phyloP scores from a whole-genome alignment of 2,888 invertebrate genomes.

The Drosophila sordidula region DNA sequence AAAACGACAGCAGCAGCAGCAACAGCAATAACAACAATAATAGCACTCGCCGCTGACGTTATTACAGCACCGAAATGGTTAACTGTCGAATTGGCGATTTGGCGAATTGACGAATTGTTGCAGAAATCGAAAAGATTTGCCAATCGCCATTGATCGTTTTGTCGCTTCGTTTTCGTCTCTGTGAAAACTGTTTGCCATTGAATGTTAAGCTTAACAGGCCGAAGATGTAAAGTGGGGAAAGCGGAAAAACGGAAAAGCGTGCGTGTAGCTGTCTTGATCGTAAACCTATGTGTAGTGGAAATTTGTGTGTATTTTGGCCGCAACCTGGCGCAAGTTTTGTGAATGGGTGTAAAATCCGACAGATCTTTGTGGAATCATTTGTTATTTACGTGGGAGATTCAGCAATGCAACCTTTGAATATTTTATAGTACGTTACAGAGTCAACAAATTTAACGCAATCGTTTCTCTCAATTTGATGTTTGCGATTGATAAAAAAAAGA shows the following conservation, averaged over 20 bases:
- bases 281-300: background rate
- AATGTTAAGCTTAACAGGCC: conserved; percentile 20
- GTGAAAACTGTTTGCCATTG: conserved; percentile 43
- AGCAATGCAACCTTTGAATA: background rate
- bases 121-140: conserved; percentile 44
- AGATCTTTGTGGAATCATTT: background rate
- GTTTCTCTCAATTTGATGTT: background rate
- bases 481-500: background rate
- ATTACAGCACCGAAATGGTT: conserved; percentile 40
- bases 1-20: conserved; percentile 36
- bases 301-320: background rate
- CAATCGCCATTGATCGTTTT: conserved; percentile 35
- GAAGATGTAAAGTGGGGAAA: conserved; percentile 29
- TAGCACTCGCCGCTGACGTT: conserved; percentile 59
- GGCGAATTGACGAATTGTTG: conserved; percentile 26
- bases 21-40: conserved; percentile 31
- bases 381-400: background rate
- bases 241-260: conserved; percentile 1
- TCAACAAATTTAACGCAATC: background rate
- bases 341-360: background rate
- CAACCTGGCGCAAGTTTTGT: background rate
- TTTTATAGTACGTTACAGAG: background rate
- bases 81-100: conserved; percentile 26
- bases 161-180: conserved; percentile 1
- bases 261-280: background rate